Conservation (phyloP, 2,888 invertebrate genomes). For the Machimus rusticus region DNA sequence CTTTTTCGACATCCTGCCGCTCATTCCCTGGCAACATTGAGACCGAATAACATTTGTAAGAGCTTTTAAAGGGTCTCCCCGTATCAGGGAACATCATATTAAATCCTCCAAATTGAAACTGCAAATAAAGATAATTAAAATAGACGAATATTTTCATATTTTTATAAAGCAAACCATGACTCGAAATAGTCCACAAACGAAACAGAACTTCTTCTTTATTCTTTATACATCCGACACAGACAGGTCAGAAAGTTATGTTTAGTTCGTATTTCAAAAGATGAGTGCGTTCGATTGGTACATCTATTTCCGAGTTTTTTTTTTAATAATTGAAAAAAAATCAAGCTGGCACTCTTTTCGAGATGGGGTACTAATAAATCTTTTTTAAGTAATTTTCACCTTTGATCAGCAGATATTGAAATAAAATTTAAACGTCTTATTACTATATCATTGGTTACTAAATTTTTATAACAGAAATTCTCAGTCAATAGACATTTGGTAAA, state of each 20-base stretch:
- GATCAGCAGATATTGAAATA: too few relatives aligned
- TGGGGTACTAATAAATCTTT: too few relatives aligned
- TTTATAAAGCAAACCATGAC: neutral
- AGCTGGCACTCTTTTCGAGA: too few relatives aligned
- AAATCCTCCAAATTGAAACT: constrained; percentile 77
- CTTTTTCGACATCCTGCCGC: constrained; percentile 91
- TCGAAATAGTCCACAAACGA: neutral
- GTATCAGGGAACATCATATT: constrained; percentile 88
- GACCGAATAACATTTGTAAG: constrained; percentile 91
- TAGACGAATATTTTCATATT: neutral
- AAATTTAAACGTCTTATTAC: too few relatives aligned
- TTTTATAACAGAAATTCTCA: too few relatives aligned
- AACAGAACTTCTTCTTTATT: neutral
- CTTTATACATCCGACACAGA: neutral
- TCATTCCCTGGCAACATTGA: constrained; percentile 95
- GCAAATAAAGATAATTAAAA: neutral
- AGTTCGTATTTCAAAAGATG: neutral
- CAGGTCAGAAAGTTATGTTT: neutral
- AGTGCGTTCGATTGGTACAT: neutral
- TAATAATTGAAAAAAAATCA: too few relatives aligned
- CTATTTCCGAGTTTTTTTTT: too few relatives aligned
- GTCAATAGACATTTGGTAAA: too few relatives aligned
- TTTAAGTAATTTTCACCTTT: too few relatives aligned
- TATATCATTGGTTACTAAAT: too few relatives aligned
- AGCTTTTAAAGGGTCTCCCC: constrained; percentile 80